Evolutionary conservation across 2,797 vertebrate genomes (phyloP).

Genomic region (Anableps anableps): DNA sequence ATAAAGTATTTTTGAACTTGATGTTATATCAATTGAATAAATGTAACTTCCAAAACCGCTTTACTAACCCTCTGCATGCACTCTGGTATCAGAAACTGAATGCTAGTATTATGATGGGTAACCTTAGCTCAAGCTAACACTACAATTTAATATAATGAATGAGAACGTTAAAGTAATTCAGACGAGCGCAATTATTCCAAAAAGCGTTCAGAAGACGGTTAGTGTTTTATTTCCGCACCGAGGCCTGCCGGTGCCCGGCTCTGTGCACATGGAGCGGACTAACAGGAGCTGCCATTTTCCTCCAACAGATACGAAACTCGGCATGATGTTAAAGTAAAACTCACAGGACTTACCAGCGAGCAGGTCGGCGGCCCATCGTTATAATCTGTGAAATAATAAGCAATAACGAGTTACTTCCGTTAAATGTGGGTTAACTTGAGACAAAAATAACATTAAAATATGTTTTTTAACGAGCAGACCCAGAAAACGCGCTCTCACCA

Average conservation of each 20-base stretch:
- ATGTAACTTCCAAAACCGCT: background rate
- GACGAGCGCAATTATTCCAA: no score
- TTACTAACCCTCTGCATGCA: background rate
- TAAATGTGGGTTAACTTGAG: accelerated
- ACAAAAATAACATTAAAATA: background rate
- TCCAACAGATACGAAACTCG: background rate
- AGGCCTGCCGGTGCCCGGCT: background rate
- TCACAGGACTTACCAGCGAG: conserved; percentile 81
- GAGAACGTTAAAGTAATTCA: background rate
- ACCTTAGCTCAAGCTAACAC: background rate
- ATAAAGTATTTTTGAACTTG: no score
- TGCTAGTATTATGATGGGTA: background rate
- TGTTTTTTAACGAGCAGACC: conserved; percentile 27
- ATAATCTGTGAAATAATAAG: conserved; percentile 68
- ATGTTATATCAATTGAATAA: background rate
- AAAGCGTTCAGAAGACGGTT: no score
- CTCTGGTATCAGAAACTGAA: background rate
- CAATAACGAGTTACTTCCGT: background rate
- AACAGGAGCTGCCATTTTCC: conserved; percentile 79
- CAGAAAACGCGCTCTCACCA: conserved; percentile 42
- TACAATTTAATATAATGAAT: background rate
- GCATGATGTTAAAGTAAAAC: background rate
- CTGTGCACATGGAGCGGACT: conserved; percentile 72
- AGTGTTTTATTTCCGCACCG: accelerated
- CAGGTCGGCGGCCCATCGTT: conserved; percentile 87